These are phyloP conservation scores for Spea hammondii DNA, from an alignment of 2,797 vertebrate genomes.

Conservation along the genomic window DNA sequence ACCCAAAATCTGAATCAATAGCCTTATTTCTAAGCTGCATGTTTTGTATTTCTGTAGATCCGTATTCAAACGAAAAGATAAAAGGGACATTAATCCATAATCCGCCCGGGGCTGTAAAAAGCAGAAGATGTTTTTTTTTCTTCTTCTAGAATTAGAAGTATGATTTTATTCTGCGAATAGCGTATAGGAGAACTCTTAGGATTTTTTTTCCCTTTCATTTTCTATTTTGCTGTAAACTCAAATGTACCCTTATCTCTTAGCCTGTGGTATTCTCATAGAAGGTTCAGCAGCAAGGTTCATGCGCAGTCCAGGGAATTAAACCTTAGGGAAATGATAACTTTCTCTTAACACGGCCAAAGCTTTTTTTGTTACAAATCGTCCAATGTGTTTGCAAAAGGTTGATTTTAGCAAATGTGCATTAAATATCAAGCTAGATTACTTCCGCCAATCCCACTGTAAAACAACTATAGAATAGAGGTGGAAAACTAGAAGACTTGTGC, in stretches of 20 bases:
- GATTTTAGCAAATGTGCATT: conserved; percentile 28
- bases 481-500: no score
- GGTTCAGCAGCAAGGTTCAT: conserved; percentile 16
- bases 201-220: conserved; percentile 7
- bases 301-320: conserved; percentile 21
- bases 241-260: conserved; percentile 22
- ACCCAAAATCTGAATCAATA: no score
- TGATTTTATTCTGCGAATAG: not conserved
- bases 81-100: not conserved
- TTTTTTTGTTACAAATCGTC: conserved; percentile 4
- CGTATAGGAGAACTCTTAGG: not conserved
- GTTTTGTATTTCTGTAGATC: no score
- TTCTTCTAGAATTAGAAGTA: not conserved
- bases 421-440: conserved; percentile 14
- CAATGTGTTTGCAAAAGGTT: conserved; percentile 37
- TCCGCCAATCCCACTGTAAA: not conserved
- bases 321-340: conserved; percentile 37
- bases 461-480: not conserved
- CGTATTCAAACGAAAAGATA: not conserved
- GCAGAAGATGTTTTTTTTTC: not conserved
- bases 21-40: no score
- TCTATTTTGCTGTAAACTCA: not conserved
- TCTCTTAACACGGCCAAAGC: conserved; percentile 1
- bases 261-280: conserved; percentile 11
- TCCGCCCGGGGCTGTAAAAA: not conserved